Percentiles rank a stretch among this genome's conserved stretches.
Evolutionary conservation across 1,140 invertebrate genomes (phyloP).

Genomic region (Zaprionus tsacasi): DNA sequence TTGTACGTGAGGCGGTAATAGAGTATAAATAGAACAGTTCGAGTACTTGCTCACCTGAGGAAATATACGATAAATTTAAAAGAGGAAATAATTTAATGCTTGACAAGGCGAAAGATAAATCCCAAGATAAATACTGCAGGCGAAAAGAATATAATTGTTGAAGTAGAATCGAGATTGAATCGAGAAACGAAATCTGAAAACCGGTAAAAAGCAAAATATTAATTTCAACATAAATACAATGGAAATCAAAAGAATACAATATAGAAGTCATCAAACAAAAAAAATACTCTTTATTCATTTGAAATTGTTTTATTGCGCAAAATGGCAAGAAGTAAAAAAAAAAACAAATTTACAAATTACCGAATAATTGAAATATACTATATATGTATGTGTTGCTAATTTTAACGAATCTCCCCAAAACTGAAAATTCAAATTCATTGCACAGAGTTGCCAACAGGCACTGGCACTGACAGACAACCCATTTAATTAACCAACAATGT

Average conservation of each 20-base stretch:
- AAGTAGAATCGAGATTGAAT: background rate
- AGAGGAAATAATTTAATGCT: conserved; percentile 29
- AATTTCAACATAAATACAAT: background rate
- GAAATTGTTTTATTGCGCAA: background rate
- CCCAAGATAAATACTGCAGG: conserved; percentile 15
- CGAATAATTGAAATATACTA: conserved; percentile 4
- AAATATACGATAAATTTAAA: conserved; percentile 25
- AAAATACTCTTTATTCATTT: background rate
- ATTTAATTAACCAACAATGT: conserved; percentile 18
- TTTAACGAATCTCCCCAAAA: conserved; percentile 2
- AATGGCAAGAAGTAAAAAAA: background rate
- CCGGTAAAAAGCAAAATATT: background rate
- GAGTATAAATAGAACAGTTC: conserved; percentile 27
- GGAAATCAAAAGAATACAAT: background rate
- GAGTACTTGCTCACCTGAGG: conserved; percentile 29
- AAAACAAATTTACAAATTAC: background rate
- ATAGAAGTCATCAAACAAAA: background rate
- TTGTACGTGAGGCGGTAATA: conserved; percentile 32
- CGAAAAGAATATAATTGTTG: background rate
- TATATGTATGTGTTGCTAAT: background rate
- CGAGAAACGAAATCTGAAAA: background rate
- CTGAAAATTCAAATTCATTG: background rate
- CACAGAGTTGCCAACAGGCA: background rate
- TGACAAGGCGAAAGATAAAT: conserved; percentile 16
- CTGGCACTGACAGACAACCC: background rate